A percentile compares a stretch with the other conserved stretches of the same genome.
Conservation (phyloP, 2,797 vertebrate species). For the Eospalax fontanierii region DNA sequence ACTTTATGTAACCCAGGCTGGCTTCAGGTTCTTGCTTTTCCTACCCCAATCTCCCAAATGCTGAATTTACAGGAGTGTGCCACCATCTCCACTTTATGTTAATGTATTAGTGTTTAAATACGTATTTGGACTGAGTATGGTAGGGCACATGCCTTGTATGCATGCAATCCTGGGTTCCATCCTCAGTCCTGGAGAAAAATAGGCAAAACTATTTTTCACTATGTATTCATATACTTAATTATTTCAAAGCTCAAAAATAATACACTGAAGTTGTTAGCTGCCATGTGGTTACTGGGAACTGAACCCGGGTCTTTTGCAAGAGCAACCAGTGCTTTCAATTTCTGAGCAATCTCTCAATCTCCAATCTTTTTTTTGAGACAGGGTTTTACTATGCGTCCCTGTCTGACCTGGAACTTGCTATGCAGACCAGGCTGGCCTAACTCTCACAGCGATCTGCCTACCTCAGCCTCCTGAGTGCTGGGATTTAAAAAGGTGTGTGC, state of each 20-base stretch:
- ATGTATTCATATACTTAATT: background rate
- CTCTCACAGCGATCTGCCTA: background rate
- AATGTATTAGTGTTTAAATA: background rate
- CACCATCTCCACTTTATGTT: background rate
- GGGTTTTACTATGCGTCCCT: background rate
- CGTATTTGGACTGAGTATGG: background rate
- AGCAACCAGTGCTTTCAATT: too few relatives aligned
- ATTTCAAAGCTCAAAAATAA: conserved; percentile 30
- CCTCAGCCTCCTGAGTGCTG: background rate
- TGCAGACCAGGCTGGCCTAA: background rate
- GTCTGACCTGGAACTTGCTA: background rate
- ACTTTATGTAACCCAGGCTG: background rate
- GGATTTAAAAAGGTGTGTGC: background rate
- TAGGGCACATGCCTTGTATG: background rate
- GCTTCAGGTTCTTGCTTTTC: too few relatives aligned
- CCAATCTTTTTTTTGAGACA: background rate
- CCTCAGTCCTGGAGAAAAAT: background rate
- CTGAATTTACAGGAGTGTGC: background rate
- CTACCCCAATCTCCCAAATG: background rate
- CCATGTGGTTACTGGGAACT: too few relatives aligned
- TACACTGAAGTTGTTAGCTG: background rate
- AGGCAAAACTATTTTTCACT: background rate
- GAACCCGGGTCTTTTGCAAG: too few relatives aligned
- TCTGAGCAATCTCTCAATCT: too few relatives aligned
- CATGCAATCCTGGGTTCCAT: background rate